Evolutionary conservation across 2,797 vertebrate species (phyloP).

Genomic region (Platalea minor): DNA sequence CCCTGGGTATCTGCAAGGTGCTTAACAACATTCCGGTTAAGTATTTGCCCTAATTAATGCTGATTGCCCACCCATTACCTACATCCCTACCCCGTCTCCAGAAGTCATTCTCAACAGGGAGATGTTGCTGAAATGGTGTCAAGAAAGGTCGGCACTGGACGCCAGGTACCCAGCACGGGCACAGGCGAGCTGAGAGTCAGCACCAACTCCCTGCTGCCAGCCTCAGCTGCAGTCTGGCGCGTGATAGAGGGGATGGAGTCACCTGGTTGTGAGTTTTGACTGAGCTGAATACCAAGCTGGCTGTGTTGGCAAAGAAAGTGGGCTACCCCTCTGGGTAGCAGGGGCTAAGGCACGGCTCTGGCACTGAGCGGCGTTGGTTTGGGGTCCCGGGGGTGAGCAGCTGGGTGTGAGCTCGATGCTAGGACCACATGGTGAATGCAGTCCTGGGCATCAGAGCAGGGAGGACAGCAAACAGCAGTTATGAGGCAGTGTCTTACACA

Average conservation of each 20-base stretch:
- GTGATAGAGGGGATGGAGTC: background rate
- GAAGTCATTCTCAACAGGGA: background rate
- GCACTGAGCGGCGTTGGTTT: background rate
- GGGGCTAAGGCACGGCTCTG: background rate
- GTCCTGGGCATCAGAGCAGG: background rate
- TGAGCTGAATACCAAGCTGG: background rate
- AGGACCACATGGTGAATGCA: background rate
- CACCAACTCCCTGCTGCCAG: rapidly evolving
- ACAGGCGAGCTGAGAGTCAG: background rate
- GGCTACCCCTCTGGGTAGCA: background rate
- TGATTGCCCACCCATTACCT: background rate
- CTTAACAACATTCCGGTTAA: background rate
- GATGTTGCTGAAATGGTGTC: background rate
- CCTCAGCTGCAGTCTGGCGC: rapidly evolving
- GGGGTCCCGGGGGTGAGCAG: background rate
- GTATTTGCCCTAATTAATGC: background rate
- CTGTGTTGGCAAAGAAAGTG: background rate
- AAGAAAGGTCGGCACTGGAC: background rate
- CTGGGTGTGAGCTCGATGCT: background rate
- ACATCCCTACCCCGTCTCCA: background rate
- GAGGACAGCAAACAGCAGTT: background rate
- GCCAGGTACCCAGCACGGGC: background rate
- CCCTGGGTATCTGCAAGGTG: background rate
- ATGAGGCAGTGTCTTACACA: background rate
- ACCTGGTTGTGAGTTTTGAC: background rate